Evolutionary conservation across 2,888 invertebrate species (phyloP).

Genomic region (Agrenia bidenticulata): DNA sequence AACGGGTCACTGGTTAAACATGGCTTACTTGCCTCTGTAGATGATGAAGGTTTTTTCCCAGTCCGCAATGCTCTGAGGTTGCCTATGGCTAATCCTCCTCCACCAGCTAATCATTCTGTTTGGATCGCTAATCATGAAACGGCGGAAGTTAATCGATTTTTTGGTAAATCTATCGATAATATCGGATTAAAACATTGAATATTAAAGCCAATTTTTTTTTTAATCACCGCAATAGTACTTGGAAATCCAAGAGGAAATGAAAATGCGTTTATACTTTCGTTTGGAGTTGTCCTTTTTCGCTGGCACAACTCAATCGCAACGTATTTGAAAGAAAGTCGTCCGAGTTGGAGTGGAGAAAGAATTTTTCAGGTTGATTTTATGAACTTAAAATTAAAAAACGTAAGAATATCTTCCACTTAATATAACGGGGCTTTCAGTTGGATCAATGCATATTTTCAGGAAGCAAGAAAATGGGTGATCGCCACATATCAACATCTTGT

Average conservation of each 20-base stretch:
- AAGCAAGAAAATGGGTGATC: conserved; percentile 63
- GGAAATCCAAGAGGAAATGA: conserved; percentile 63
- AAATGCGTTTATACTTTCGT: conserved; percentile 61
- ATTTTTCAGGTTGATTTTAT: conserved; percentile 57
- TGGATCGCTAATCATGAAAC: conserved; percentile 57
- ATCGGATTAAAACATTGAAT: conserved; percentile 7
- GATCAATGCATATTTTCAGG: too few species aligned
- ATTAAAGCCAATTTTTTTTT: background rate
- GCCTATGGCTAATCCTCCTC: conserved; percentile 64
- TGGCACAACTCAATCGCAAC: conserved; percentile 62
- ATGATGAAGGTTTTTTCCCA: conserved; percentile 59
- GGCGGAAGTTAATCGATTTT: conserved; percentile 60
- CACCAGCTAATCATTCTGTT: conserved; percentile 59
- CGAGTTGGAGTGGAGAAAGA: conserved; percentile 59
- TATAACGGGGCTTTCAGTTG: background rate
- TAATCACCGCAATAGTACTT: conserved; percentile 58
- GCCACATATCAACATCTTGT: conserved; percentile 61
- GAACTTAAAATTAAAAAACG: background rate
- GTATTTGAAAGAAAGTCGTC: conserved; percentile 55
- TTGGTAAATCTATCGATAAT: too few species aligned
- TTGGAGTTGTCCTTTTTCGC: conserved; percentile 62
- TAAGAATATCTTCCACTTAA: background rate
- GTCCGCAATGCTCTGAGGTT: conserved; percentile 60
- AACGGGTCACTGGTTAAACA: conserved; percentile 59
- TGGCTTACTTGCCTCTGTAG: conserved; percentile 59